Conservation (phyloP, 2,797 vertebrate genomes). For the Discoglossus pictus region DNA sequence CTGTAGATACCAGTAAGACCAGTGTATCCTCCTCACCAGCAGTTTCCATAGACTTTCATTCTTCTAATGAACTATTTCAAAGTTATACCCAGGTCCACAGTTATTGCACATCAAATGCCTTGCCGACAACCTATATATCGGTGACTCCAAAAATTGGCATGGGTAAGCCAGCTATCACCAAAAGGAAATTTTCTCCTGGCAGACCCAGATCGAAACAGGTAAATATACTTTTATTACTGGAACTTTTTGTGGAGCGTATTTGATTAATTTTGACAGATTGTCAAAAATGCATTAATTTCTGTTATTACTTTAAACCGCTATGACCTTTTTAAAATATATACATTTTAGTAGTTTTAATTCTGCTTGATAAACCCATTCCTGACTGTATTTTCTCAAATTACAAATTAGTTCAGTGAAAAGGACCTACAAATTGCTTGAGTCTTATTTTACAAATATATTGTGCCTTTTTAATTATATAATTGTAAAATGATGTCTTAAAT, state of each 20-base stretch:
- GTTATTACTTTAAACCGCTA: too few species aligned
- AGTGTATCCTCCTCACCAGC: constrained; percentile 60
- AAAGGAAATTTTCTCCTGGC: constrained; percentile 94
- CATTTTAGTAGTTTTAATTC: too few species aligned
- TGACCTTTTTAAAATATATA: too few species aligned
- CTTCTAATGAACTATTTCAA: constrained; percentile 69
- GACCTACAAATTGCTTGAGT: too few species aligned
- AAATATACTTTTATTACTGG: constrained; percentile 51
- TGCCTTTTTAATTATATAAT: too few species aligned
- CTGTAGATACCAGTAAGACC: constrained; percentile 60
- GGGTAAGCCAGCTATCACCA: constrained; percentile 96
- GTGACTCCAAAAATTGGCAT: constrained; percentile 95
- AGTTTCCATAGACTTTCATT: constrained; percentile 62
- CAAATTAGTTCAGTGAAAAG: too few species aligned
- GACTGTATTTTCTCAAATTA: too few species aligned
- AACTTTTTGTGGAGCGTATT: not conserved
- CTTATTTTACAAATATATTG: too few species aligned
- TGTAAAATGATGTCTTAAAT: too few species aligned
- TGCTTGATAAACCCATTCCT: too few species aligned
- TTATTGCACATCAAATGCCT: constrained; percentile 62
- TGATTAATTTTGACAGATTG: too few species aligned
- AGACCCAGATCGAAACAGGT: constrained; percentile 94
- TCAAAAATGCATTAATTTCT: too few species aligned
- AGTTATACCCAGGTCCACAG: constrained; percentile 58
- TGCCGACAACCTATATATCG: constrained; percentile 84